A percentile compares a stretch with the other conserved stretches of the same genome.
Evolutionary conservation across 2,113 vertebrate species (phyloP).

Genomic region (Oreochromis tanganicae): DNA sequence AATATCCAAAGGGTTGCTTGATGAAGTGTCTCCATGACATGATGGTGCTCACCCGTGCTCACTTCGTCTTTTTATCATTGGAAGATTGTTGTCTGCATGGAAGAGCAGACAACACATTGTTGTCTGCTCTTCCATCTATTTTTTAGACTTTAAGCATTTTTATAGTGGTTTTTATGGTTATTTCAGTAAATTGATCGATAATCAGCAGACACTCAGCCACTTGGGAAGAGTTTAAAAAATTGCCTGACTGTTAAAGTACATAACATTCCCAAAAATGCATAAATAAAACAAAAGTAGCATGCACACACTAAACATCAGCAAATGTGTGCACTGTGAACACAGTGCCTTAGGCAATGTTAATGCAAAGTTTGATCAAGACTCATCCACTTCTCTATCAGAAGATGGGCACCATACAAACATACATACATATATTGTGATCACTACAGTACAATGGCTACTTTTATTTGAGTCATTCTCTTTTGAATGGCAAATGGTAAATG

Average conservation of each 20-base stretch:
- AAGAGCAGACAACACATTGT: no score
- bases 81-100: neutral
- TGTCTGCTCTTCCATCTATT: neutral
- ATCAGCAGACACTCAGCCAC: neutral
- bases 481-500: neutral
- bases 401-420: fast-evolving
- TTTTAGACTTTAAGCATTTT: neutral
- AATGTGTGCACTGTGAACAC: neutral
- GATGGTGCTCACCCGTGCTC: neutral
- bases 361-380: neutral
- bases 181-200: neutral
- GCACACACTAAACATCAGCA: neutral
- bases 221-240: neutral
- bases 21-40: neutral
- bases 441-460: neutral
- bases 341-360: neutral
- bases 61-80: neutral
- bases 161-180: neutral
- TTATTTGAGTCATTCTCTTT: neutral
- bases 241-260: neutral
- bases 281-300: neutral
- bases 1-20: neutral
- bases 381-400: neutral
- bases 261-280: neutral
- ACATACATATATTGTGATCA: neutral